Conservation (phyloP, 2,113 vertebrate genomes). For the Oceanites oceanicus region DNA sequence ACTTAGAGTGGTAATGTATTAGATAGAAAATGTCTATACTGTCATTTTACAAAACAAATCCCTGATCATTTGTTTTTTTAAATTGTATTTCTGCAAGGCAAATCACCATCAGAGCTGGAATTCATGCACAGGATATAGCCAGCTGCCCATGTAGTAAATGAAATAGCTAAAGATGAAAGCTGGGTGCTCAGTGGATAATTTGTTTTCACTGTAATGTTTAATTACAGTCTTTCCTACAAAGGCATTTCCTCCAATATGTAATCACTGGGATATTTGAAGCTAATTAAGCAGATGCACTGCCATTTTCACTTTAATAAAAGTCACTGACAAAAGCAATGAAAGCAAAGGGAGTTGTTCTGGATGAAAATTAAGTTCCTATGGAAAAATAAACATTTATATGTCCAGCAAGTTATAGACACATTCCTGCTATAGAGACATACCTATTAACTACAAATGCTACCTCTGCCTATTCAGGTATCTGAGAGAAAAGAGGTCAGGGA, state of each 20-base stretch:
- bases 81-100: slow-evolving; percentile 57
- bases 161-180: slow-evolving; percentile 59
- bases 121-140: slow-evolving; percentile 29
- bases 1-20: neutral
- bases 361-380: neutral
- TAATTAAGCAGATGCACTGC: slow-evolving; percentile 73
- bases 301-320: slow-evolving; percentile 71
- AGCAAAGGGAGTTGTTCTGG: slow-evolving; percentile 5
- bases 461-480: neutral
- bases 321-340: slow-evolving; percentile 52
- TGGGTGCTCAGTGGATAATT: slow-evolving; percentile 49
- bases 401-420: neutral
- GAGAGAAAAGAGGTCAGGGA: neutral
- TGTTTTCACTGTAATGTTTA: slow-evolving; percentile 76
- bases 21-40: neutral
- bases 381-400: slow-evolving; percentile 30
- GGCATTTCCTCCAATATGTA: slow-evolving; percentile 64
- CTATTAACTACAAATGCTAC: neutral
- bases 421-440: neutral
- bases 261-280: slow-evolving; percentile 67
- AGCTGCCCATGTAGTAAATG: slow-evolving; percentile 60
- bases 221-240: slow-evolving; percentile 74
- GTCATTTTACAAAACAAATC: neutral
- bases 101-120: slow-evolving; percentile 25
- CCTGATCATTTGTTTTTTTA: neutral